phyloP scores from a whole-genome alignment of 2,888 invertebrate species.

The Cepaea hortensis region DNA sequence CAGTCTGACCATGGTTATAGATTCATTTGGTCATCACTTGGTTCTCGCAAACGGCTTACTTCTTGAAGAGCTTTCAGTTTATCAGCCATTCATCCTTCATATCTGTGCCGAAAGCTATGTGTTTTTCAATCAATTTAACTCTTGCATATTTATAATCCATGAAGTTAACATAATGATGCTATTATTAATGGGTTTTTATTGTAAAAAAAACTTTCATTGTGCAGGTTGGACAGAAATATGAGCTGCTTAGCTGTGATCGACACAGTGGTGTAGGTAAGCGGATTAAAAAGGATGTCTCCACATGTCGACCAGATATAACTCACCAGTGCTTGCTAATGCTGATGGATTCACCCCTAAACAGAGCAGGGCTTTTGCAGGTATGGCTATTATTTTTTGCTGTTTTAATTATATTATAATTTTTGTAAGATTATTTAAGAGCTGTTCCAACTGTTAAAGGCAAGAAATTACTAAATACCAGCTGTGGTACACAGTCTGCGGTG shows the following conservation, averaged over 20 bases:
- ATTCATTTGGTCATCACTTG: too few species aligned
- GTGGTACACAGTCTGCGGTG: too few species aligned
- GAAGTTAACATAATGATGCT: too few species aligned
- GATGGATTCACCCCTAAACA: constrained; percentile 96
- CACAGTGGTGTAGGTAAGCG: constrained; percentile 90
- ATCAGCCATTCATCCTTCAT: too few species aligned
- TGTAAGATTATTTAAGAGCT: not conserved
- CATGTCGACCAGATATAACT: constrained; percentile 94
- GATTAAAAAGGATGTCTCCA: constrained; percentile 88
- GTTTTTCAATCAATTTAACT: too few species aligned
- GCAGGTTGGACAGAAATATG: constrained; percentile 90
- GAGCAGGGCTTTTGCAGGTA: constrained; percentile 92
- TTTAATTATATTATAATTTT: not conserved
- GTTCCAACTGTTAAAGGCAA: not conserved
- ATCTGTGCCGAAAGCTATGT: too few species aligned
- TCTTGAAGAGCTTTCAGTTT: too few species aligned
- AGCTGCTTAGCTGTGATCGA: constrained; percentile 94
- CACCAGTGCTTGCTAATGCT: constrained; percentile 97
- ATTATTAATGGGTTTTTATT: not conserved
- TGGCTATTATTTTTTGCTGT: not conserved
- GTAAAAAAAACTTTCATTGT: not conserved
- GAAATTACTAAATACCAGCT: too few species aligned
- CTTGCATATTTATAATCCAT: too few species aligned
- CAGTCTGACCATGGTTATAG: too few species aligned
- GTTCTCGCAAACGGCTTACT: too few species aligned